phyloP scores from a whole-genome alignment of 2,888 invertebrate genomes.

The Polyommatus iphigenia region DNA sequence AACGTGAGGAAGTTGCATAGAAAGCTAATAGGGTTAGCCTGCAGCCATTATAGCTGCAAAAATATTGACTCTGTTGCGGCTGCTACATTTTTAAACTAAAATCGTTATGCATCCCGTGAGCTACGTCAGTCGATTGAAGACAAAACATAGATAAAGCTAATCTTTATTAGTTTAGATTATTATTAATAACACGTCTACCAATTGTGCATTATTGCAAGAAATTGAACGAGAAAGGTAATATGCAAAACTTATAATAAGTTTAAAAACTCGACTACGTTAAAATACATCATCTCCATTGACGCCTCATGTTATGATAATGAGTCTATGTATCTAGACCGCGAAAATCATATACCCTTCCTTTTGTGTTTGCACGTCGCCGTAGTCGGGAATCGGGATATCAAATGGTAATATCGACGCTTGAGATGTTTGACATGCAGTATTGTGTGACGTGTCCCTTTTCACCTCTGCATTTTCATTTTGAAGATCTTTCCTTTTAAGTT shows the following conservation, averaged over 20 bases:
- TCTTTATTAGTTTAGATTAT: not conserved
- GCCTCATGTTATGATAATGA: no score
- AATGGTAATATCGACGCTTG: slow-evolving; percentile 1
- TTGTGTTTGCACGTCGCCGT: not conserved
- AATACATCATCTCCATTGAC: not conserved
- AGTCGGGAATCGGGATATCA: not conserved
- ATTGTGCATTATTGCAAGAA: not conserved
- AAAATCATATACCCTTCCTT: not conserved
- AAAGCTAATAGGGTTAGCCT: not conserved
- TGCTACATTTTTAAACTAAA: slow-evolving; percentile 9
- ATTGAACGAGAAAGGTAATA: not conserved
- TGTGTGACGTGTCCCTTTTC: not conserved
- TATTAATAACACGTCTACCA: not conserved
- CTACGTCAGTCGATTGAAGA: not conserved
- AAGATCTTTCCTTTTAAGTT: slow-evolving; percentile 21
- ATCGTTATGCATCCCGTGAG: slow-evolving; percentile 11
- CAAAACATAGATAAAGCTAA: slow-evolving; percentile 10
- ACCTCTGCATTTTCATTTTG: slow-evolving; percentile 19
- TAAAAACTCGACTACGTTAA: not conserved
- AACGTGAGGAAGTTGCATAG: not conserved
- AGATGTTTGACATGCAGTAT: not conserved
- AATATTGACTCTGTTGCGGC: not conserved
- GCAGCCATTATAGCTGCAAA: not conserved
- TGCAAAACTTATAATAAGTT: no score
- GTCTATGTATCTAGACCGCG: not conserved